Conservation (phyloP, 2,888 invertebrate genomes). For the Leptinotarsa juncta region DNA sequence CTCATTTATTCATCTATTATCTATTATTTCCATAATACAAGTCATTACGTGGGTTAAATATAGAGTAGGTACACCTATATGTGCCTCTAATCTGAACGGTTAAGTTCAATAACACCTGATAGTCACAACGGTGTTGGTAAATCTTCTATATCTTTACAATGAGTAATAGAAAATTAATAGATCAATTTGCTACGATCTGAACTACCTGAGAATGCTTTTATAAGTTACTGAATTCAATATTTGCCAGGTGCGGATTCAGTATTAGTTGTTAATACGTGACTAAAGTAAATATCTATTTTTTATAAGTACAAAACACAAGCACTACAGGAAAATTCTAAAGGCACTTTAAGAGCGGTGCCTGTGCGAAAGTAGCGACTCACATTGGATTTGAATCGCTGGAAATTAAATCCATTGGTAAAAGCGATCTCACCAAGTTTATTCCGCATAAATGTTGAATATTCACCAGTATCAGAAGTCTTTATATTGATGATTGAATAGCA, state of each 20-base stretch:
- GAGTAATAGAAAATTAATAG: conserved; percentile 27
- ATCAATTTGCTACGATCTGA: conserved; percentile 22
- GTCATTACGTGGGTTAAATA: conserved; percentile 42
- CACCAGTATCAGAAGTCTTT: too few species aligned
- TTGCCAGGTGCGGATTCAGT: conserved; percentile 7
- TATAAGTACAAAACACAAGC: too few species aligned
- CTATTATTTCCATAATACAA: conserved; percentile 40
- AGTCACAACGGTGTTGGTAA: conserved; percentile 23
- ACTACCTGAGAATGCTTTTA: conserved; percentile 22
- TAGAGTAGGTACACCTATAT: conserved; percentile 32
- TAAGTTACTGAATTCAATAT: background rate
- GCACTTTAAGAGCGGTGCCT: too few species aligned
- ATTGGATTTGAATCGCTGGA: too few species aligned
- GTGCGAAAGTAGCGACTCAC: too few species aligned
- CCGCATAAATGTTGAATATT: too few species aligned
- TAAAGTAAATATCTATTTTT: too few species aligned
- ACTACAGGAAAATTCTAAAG: too few species aligned
- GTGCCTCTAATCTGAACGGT: conserved; percentile 26
- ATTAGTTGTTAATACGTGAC: background rate
- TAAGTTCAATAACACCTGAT: conserved; percentile 37
- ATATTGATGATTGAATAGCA: too few species aligned
- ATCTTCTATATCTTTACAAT: conserved; percentile 25
- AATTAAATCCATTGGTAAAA: too few species aligned
- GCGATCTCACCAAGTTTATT: too few species aligned
- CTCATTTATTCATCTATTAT: conserved; percentile 35